phyloP scores from a whole-genome alignment of 2,797 vertebrate genomes.

The Gallirallus australis region DNA sequence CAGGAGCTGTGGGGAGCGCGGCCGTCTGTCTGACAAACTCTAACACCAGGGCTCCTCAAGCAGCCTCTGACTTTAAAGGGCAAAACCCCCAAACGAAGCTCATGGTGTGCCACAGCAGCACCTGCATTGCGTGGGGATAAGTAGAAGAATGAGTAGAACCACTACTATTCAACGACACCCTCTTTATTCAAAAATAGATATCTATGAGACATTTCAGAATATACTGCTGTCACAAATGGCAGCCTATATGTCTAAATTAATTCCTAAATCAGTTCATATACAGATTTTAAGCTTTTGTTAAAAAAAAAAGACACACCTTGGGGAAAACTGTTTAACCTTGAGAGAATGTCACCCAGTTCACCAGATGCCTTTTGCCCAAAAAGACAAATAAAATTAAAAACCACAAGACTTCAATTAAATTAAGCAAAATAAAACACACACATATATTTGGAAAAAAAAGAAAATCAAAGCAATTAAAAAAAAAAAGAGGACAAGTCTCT shows the following conservation, averaged over 20 bases:
- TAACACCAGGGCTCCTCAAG: background rate
- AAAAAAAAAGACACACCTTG: slow-evolving; percentile 75
- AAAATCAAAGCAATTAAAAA: slow-evolving; percentile 34
- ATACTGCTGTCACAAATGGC: slow-evolving; percentile 78
- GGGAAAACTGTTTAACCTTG: slow-evolving; percentile 62
- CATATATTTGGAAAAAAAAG: background rate
- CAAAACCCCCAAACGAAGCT: background rate
- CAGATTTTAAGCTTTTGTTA: slow-evolving; percentile 78
- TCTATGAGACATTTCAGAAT: slow-evolving; percentile 86
- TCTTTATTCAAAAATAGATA: slow-evolving; percentile 88
- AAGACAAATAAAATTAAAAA: slow-evolving; percentile 62
- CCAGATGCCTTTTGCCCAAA: slow-evolving; percentile 38
- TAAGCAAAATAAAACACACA: slow-evolving; percentile 64
- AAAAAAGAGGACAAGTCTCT: slow-evolving; percentile 45
- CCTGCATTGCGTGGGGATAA: background rate
- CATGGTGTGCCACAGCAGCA: background rate
- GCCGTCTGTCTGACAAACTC: background rate
- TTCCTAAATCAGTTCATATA: slow-evolving; percentile 79
- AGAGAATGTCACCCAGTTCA: slow-evolving; percentile 55
- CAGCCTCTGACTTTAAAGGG: background rate
- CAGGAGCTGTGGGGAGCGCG: rapidly evolving
- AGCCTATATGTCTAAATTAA: slow-evolving; percentile 83
- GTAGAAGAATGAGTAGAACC: background rate
- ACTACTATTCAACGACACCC: slow-evolving; percentile 76
- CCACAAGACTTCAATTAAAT: slow-evolving; percentile 71